phyloP scores from a whole-genome alignment of 2,113 vertebrate genomes.

The Paraplagusia blochii region DNA sequence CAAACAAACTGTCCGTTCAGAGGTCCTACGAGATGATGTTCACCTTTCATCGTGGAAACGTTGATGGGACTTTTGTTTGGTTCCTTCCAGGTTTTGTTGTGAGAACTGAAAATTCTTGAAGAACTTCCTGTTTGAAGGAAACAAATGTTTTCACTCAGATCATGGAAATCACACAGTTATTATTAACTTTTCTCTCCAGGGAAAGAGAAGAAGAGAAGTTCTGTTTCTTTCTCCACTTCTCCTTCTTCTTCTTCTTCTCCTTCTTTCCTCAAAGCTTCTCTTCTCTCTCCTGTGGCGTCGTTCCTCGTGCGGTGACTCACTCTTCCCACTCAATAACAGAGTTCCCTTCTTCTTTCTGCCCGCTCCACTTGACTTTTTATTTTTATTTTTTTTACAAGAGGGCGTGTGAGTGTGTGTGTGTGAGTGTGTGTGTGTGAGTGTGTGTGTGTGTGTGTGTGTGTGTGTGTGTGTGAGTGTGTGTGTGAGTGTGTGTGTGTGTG shows the following conservation, averaged over 20 bases:
- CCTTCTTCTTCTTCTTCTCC: not conserved
- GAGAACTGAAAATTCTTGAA: too few relatives aligned
- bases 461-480: not conserved
- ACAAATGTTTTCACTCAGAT: too few relatives aligned
- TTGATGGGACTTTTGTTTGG: too few relatives aligned
- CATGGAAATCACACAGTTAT: too few relatives aligned
- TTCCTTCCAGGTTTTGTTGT: too few relatives aligned
- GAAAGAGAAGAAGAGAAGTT: too few relatives aligned
- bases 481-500: not conserved
- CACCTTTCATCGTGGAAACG: too few relatives aligned
- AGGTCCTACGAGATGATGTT: too few relatives aligned
- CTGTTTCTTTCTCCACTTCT: not conserved
- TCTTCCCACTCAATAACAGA: slow-evolving; percentile 54
- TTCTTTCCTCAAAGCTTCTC: not conserved
- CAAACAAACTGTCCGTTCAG: too few relatives aligned
- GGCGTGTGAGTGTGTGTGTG: not conserved
- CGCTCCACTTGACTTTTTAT: slow-evolving; percentile 6
- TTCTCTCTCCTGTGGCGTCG: not conserved
- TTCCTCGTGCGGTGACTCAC: slow-evolving; percentile 52
- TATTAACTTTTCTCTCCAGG: too few relatives aligned
- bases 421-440: not conserved
- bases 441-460: not conserved
- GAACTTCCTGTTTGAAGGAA: too few relatives aligned
- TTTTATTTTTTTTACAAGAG: not conserved
- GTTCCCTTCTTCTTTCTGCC: slow-evolving; percentile 42